phyloP scores from a whole-genome alignment of 2,888 invertebrate species.

The Liodrosophila aerea region DNA sequence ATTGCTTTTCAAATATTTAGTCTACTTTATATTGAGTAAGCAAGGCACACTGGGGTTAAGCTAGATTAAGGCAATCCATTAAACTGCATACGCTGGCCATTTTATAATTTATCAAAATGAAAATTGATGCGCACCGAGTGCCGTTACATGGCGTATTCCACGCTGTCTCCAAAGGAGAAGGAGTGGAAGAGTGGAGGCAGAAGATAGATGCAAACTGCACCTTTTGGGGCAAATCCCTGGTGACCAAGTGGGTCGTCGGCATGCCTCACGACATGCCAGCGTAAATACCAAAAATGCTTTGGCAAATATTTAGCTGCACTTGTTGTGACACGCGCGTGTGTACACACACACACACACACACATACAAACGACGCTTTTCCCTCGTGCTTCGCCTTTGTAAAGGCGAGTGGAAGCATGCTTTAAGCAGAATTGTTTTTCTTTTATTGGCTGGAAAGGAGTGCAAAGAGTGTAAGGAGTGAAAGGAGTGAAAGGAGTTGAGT shows the following conservation, averaged over 20 bases:
- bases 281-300: slow-evolving; percentile 74
- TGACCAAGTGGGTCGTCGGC: slow-evolving; percentile 31
- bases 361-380: too few species aligned
- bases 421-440: slow-evolving; percentile 1
- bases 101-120: slow-evolving; percentile 78
- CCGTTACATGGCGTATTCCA: too few species aligned
- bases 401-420: not conserved
- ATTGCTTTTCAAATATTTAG: too few species aligned
- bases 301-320: slow-evolving; percentile 74
- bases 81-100: slow-evolving; percentile 43
- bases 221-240: slow-evolving; percentile 23
- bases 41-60: slow-evolving; percentile 18
- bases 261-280: slow-evolving; percentile 71
- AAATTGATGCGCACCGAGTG: slow-evolving; percentile 63
- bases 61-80: slow-evolving; percentile 44
- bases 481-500: not conserved
- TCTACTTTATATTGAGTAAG: too few species aligned
- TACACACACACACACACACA: too few species aligned
- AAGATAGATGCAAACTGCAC: slow-evolving; percentile 34
- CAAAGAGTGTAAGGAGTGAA: too few species aligned
- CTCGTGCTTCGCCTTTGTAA: not conserved
- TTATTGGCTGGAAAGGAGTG: not conserved
- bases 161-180: not conserved
- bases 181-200: not conserved
- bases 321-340: slow-evolving; percentile 66